These are phyloP conservation scores for Peromyscus attwateri DNA, from an alignment of 2,797 vertebrate genomes.

Conservation along the genomic window DNA sequence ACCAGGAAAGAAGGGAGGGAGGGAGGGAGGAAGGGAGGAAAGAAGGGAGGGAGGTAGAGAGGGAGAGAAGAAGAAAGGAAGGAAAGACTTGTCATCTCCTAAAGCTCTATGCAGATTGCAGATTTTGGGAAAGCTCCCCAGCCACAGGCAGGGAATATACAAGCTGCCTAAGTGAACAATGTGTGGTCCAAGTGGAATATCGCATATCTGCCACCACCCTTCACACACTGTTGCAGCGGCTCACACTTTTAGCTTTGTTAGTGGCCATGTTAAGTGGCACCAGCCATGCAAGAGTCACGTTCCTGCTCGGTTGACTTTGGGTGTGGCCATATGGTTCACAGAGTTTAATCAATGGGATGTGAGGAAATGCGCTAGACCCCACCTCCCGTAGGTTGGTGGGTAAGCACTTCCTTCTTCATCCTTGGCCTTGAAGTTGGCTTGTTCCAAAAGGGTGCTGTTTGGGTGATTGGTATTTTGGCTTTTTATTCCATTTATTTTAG, in stretches of 20 bases:
- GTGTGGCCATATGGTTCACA: neutral
- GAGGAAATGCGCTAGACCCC: neutral
- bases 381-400: neutral
- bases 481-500: neutral
- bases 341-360: neutral
- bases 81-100: neutral
- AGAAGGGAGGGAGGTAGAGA: neutral
- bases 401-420: neutral
- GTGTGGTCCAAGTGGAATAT: neutral
- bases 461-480: neutral
- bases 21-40: neutral
- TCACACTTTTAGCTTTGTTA: neutral
- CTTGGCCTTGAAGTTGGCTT: conserved; percentile 19
- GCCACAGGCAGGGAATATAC: neutral
- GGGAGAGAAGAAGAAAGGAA: neutral
- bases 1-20: neutral
- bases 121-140: neutral
- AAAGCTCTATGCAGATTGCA: neutral
- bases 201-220: rapidly evolving
- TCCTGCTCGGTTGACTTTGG: neutral
- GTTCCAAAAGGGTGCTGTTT: neutral
- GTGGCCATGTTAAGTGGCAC: neutral
- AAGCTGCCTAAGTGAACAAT: neutral
- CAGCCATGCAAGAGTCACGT: neutral
- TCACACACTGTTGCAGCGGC: neutral